Conservation (phyloP, 2,888 invertebrate species). For the Suillia variegata region DNA sequence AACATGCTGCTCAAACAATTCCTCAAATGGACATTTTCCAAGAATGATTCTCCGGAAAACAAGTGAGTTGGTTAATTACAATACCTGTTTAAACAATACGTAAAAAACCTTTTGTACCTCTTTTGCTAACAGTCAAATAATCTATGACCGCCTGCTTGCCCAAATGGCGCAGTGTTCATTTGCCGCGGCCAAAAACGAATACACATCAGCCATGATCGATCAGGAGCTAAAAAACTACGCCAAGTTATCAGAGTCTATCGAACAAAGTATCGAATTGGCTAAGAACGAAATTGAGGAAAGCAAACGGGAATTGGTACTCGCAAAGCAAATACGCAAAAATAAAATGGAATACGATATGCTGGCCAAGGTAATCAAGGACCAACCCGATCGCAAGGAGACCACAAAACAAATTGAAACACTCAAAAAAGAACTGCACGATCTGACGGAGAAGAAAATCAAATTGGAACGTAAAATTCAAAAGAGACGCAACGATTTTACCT, state of each 20-base stretch:
- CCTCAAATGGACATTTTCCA: constrained; percentile 77
- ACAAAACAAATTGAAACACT: constrained; percentile 71
- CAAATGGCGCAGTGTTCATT: constrained; percentile 88
- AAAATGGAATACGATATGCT: constrained; percentile 91
- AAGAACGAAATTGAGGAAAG: constrained; percentile 81
- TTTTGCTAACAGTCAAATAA: constrained; percentile 65
- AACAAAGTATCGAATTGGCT: constrained; percentile 78
- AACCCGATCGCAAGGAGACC: constrained; percentile 86
- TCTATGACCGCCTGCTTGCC: constrained; percentile 79
- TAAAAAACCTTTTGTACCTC: not conserved
- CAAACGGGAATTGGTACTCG: constrained; percentile 79
- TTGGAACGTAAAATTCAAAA: constrained; percentile 79
- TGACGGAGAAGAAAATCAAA: constrained; percentile 74
- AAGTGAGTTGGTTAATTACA: constrained; percentile 62
- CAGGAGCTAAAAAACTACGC: constrained; percentile 84
- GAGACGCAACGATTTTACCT: constrained; percentile 87
- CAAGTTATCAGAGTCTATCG: constrained; percentile 75
- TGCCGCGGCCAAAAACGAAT: constrained; percentile 81
- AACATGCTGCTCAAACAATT: constrained; percentile 84
- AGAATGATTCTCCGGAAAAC: constrained; percentile 70
- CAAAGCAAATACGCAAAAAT: constrained; percentile 86
- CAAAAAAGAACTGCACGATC: constrained; percentile 73
- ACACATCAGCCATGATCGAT: constrained; percentile 81
- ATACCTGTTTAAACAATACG: not conserved
- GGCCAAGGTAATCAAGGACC: constrained; percentile 87